These are phyloP conservation scores for Micromesistius poutassou DNA, from an alignment of 2,797 vertebrate species.

Conservation along the genomic window DNA sequence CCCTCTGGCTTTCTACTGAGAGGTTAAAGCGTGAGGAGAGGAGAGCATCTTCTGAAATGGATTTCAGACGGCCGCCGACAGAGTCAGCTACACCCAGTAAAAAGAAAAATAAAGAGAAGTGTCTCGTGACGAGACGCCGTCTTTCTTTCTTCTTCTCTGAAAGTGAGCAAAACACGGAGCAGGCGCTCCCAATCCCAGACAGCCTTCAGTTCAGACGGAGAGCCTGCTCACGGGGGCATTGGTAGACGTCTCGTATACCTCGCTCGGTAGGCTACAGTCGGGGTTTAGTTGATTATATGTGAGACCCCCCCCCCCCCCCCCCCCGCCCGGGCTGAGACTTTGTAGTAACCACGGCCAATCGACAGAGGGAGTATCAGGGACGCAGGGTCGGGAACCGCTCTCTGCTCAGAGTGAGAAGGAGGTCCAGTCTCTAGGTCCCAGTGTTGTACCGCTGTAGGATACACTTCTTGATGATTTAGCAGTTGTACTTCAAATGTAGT, in stretches of 20 bases:
- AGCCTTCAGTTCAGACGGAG: neutral
- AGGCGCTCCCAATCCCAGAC: neutral
- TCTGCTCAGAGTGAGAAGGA: neutral
- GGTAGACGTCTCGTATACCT: neutral
- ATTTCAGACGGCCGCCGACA: constrained; percentile 47
- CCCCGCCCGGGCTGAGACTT: neutral
- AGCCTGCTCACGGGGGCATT: neutral
- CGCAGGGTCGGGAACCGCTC: constrained; percentile 3
- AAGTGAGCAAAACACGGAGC: constrained; percentile 22
- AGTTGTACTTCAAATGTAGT: no score
- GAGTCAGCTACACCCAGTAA: constrained; percentile 60
- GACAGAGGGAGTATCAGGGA: constrained; percentile 47
- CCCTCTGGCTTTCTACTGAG: neutral
- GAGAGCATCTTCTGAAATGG: constrained; percentile 29
- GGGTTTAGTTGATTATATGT: neutral
- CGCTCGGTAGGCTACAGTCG: neutral
- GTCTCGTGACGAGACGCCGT: constrained; percentile 46
- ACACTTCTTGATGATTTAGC: neutral
- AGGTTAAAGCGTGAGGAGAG: neutral
- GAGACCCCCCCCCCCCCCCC: no score
- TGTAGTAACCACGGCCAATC: constrained; percentile 29
- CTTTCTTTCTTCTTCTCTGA: constrained; percentile 26
- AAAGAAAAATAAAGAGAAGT: constrained; percentile 50
- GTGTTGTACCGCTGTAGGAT: neutral
- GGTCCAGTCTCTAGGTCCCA: neutral